phyloP scores from a whole-genome alignment of 1,140 invertebrate genomes.

The Pristionchus pacificus region DNA sequence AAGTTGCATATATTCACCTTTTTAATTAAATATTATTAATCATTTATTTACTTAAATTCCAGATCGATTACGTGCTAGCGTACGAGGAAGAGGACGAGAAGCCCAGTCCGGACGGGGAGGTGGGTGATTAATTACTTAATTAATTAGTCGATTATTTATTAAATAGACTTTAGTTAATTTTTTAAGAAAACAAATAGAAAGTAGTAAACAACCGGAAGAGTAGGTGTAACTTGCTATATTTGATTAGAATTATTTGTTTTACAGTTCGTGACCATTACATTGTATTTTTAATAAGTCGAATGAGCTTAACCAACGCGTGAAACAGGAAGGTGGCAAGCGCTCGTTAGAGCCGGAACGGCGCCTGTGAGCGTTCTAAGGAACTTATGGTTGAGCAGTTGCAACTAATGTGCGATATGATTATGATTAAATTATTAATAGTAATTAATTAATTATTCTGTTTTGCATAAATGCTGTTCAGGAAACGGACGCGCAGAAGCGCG shows the following conservation, averaged over 20 bases:
- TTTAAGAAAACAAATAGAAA: not conserved
- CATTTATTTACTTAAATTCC: conserved; percentile 11
- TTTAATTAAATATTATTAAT: not conserved
- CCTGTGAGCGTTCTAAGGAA: too few species aligned
- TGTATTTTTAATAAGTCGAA: too few species aligned
- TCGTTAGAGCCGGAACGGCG: too few species aligned
- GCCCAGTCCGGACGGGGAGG: conserved; percentile 7
- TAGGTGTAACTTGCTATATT: too few species aligned
- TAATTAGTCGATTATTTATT: conserved; percentile 15
- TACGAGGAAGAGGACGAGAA: conserved; percentile 42
- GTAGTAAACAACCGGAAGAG: not conserved
- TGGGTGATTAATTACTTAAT: not conserved
- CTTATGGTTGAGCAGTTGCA: too few species aligned
- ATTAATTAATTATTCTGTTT: too few species aligned
- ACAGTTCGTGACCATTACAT: too few species aligned
- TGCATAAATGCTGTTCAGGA: not conserved
- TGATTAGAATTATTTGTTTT: too few species aligned
- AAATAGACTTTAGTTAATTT: conserved; percentile 5
- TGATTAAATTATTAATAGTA: too few species aligned
- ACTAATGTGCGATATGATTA: too few species aligned
- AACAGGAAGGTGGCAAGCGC: too few species aligned
- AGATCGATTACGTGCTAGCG: conserved; percentile 53
- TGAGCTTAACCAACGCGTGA: too few species aligned
- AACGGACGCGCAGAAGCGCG: conserved; percentile 2
- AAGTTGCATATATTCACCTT: not conserved